Evolutionary conservation across 2,113 vertebrate species (phyloP).

Genomic region (Periophthalmodon schlosseri): DNA sequence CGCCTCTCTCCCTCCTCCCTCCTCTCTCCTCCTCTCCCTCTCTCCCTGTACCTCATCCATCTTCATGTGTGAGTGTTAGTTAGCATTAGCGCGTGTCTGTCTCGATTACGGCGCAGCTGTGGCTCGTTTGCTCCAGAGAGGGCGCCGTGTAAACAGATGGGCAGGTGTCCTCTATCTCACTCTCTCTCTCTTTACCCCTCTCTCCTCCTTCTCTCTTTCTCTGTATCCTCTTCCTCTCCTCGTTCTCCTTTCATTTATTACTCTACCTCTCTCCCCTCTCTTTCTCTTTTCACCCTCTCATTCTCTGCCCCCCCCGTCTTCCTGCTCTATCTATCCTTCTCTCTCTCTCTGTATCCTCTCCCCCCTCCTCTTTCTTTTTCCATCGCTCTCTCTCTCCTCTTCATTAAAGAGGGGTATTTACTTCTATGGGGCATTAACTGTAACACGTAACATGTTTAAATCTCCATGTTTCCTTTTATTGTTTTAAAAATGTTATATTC

Average conservation of each 20-base stretch:
- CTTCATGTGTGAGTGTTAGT: slow-evolving; percentile 76
- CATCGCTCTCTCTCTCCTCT: background rate
- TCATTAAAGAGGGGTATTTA: too few relatives aligned
- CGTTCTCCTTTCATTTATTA: background rate
- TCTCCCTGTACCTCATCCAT: slow-evolving; percentile 67
- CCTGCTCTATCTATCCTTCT: background rate
- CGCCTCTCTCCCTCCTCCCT: too few relatives aligned
- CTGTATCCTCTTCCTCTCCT: too few relatives aligned
- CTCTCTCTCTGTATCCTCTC: background rate
- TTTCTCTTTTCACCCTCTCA: too few relatives aligned
- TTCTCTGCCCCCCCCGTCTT: too few relatives aligned
- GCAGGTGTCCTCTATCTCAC: slow-evolving; percentile 69
- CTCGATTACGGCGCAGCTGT: slow-evolving; percentile 77
- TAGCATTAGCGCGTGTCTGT: slow-evolving; percentile 75
- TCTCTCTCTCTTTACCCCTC: slow-evolving; percentile 31
- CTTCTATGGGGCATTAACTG: too few relatives aligned
- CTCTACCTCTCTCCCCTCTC: background rate
- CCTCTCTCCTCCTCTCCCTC: slow-evolving; percentile 9
- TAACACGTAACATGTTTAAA: too few relatives aligned
- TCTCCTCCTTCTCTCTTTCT: slow-evolving; percentile 7
- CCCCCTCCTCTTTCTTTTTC: too few relatives aligned
- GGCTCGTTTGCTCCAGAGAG: slow-evolving; percentile 69
- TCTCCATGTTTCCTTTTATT: too few relatives aligned
- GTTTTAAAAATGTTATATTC: too few relatives aligned
- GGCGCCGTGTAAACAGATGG: slow-evolving; percentile 74